Base-by-base conservation (phyloP, 2,888 invertebrate species). In the Poecilobothrus nobilitatus region DNA sequence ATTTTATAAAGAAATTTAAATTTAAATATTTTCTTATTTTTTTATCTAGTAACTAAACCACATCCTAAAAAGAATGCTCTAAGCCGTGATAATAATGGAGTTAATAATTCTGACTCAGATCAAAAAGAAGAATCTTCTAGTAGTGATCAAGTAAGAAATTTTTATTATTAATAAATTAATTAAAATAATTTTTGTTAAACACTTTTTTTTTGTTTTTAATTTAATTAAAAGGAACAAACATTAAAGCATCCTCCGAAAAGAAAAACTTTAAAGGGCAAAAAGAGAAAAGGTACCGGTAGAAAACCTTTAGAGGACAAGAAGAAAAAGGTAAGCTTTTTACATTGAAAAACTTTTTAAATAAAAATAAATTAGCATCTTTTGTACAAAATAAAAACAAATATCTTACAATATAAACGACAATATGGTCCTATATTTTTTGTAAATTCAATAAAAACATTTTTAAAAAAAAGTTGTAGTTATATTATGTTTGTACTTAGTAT, bases 41-140 rank as follows among this genome's bases (percentile, higher is more conserved):
- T 62, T 27, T 61, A 9, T 66, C 15, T 66, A 72, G 72, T 66
- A 20, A 71, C 65, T 34, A 72, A 72, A 74, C 82, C 74, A 75
- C 80, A 72, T 66, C 76, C 77, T 9, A 80, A 79, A 70, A 83
- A 84, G 73, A 82, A 82, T 61, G 76, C 83, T 1, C 71, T 70
- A 12, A 70, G 68, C 34, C 71, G 71, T 70, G 71, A 71, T 68
- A 71, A 68, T 68, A 70, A 69, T 63, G 53, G 53, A 53, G 15
- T 53, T 18, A 71, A 68, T 66, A 71, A 73, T 69, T 74, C 76
- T 8, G 75, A 84, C 81, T 74, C 81, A 21, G 85, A 85, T 66
- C 88, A 88, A 71, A 79, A 80, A 70, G 87, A 87, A 74, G 87
- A 88, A 76, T 88, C 89, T 75, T 91, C 90, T 75, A 86, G 90